Percentiles rank a stretch among this genome's conserved stretches.
phyloP scores from a whole-genome alignment of 2,113 vertebrate genomes.

The Ondatra zibethicus region DNA sequence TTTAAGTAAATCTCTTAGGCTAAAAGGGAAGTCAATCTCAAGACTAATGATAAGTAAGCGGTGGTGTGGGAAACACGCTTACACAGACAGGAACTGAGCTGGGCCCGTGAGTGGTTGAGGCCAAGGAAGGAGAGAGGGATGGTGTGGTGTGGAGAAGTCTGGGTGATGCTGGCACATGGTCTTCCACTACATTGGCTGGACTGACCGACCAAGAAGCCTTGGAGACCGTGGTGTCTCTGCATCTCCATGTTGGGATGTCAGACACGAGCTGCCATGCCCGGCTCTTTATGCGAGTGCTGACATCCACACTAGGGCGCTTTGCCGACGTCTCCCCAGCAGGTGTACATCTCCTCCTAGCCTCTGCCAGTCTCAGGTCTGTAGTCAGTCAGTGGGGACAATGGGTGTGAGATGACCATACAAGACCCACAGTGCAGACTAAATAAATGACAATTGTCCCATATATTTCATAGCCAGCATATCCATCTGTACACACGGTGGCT shows the following conservation, averaged over 20 bases:
- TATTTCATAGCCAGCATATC: background rate
- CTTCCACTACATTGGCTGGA: background rate
- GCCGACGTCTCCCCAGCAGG: background rate
- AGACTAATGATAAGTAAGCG: background rate
- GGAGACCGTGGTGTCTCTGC: background rate
- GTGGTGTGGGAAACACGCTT: background rate
- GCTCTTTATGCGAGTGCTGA: too few species aligned
- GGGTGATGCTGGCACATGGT: background rate
- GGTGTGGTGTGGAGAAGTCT: background rate
- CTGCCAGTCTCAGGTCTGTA: background rate
- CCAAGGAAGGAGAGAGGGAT: background rate
- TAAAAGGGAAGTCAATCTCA: constrained; percentile 5
- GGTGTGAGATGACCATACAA: background rate
- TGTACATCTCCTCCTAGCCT: background rate
- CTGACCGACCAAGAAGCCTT: background rate
- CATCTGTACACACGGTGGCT: background rate
- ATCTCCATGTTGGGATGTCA: background rate
- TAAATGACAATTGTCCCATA: background rate
- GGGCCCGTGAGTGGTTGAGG: background rate
- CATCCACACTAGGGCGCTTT: background rate
- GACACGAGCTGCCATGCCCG: too few species aligned
- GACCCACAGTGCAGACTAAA: background rate
- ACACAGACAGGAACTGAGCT: background rate
- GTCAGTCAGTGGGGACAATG: background rate
- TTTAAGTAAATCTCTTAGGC: constrained; percentile 34